These are phyloP conservation scores for Gymnoscopelus microlampas DNA, from an alignment of 2,797 vertebrate genomes.

Conservation along the genomic window DNA sequence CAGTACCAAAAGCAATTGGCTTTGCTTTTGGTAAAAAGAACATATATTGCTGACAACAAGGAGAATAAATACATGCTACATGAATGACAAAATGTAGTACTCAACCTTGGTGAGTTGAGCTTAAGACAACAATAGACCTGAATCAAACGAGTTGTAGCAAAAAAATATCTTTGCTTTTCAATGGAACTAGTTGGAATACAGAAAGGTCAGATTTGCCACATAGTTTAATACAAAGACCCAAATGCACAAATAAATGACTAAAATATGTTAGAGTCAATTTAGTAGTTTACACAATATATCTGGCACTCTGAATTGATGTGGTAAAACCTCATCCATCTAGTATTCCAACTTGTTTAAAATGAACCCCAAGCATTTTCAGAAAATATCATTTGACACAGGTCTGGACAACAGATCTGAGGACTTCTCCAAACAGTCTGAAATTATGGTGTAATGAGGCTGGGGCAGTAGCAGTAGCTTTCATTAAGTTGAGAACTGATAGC, in stretches of 20 bases:
- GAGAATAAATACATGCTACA: conserved; percentile 48
- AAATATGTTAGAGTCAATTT: no score
- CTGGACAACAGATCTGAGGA: conserved; percentile 30
- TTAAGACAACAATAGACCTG: conserved; percentile 68
- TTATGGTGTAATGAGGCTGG: conserved; percentile 45
- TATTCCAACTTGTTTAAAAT: conserved; percentile 30
- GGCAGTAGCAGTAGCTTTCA: conserved; percentile 46
- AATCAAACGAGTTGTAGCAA: conserved; percentile 31
- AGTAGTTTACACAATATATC: not conserved
- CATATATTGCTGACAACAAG: conserved; percentile 1
- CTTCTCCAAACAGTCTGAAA: conserved; percentile 19
- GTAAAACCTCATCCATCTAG: not conserved
- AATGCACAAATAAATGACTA: not conserved
- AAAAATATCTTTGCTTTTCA: conserved; percentile 42
- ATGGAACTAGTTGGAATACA: conserved; percentile 27
- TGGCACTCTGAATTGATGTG: not conserved
- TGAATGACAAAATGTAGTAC: conserved; percentile 61
- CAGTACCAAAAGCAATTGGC: not conserved
- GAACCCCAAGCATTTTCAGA: conserved; percentile 47
- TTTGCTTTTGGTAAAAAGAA: no score
- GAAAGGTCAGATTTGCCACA: not conserved
- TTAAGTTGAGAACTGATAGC: conserved; percentile 54
- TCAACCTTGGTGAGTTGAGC: conserved; percentile 52
- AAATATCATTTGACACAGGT: conserved; percentile 32
- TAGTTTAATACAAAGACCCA: not conserved